Percentiles rank a stretch among this genome's conserved stretches.
phyloP scores from a whole-genome alignment of 2,888 invertebrate genomes.

The Drosophila hamatofila region DNA sequence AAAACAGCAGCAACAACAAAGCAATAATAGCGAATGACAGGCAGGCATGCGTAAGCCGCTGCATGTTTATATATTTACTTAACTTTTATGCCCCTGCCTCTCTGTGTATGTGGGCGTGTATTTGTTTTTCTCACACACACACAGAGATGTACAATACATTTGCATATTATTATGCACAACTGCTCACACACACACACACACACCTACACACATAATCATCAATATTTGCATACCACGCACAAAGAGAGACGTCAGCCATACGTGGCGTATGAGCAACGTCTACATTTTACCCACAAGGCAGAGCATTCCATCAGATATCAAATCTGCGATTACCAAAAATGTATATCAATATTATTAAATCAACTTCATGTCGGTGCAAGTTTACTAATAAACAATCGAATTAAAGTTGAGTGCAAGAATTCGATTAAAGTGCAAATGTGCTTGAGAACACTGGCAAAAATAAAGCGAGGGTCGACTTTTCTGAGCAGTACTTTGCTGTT shows the following conservation, averaged over 20 bases:
- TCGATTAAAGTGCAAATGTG: neutral
- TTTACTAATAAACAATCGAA: constrained; percentile 50
- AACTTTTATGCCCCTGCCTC: constrained; percentile 61
- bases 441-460: neutral
- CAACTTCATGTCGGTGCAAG: constrained; percentile 43
- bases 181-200: constrained; percentile 35
- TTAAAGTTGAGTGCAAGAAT: neutral
- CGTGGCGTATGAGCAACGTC: constrained; percentile 30
- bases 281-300: constrained; percentile 11
- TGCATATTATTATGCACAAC: constrained; percentile 67
- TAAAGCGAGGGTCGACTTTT: neutral
- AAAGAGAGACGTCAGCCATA: constrained; percentile 48
- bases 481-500: neutral
- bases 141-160: constrained; percentile 38
- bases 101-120: constrained; percentile 30
- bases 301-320: constrained; percentile 20
- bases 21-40: constrained; percentile 60
- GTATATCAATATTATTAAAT: constrained; percentile 19
- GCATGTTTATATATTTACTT: constrained; percentile 78
- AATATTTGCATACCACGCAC: constrained; percentile 76
- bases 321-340: constrained; percentile 24
- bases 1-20: constrained; percentile 17
- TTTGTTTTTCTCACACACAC: constrained; percentile 42
- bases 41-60: constrained; percentile 68
- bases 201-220: constrained; percentile 32